phyloP scores from a whole-genome alignment of 1,140 invertebrate genomes.

The Pseudomyrmex cubaensis region DNA sequence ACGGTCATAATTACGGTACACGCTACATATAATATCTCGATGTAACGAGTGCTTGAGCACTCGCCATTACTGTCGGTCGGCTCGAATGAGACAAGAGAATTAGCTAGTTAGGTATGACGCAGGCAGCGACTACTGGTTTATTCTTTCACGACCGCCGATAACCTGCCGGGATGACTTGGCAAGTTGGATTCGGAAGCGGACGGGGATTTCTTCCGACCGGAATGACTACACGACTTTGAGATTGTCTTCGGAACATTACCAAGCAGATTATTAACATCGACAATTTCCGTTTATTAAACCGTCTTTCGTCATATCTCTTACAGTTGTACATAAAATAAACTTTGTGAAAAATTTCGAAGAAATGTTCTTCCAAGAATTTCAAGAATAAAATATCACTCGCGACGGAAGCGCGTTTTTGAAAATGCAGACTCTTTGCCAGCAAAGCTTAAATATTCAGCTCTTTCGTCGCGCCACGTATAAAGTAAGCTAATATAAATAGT shows the following conservation, averaged over 20 bases:
- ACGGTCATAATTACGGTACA: background rate
- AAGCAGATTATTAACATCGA: constrained; percentile 5
- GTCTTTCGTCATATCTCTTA: background rate
- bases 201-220: constrained; percentile 38
- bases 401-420: background rate
- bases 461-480: background rate
- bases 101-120: constrained; percentile 70
- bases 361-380: no score
- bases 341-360: background rate
- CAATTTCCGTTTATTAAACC: constrained; percentile 8
- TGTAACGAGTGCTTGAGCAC: background rate
- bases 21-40: background rate
- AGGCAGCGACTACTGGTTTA: constrained; percentile 74
- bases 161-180: constrained; percentile 65
- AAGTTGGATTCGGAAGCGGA: constrained; percentile 63
- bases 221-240: constrained; percentile 63
- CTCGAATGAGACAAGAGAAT: constrained; percentile 48
- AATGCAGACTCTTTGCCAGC: background rate
- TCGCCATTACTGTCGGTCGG: constrained; percentile 18
- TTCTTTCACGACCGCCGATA: constrained; percentile 66
- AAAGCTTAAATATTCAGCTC: background rate
- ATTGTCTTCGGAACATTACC: constrained; percentile 16
- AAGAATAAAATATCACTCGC: background rate
- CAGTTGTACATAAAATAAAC: constrained; percentile 4
- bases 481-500: background rate